Evolutionary conservation across 2,888 invertebrate species (phyloP), one percentile per base, ranked within the genome.

Genomic region (Nephrocerus scutellatus): DNA sequence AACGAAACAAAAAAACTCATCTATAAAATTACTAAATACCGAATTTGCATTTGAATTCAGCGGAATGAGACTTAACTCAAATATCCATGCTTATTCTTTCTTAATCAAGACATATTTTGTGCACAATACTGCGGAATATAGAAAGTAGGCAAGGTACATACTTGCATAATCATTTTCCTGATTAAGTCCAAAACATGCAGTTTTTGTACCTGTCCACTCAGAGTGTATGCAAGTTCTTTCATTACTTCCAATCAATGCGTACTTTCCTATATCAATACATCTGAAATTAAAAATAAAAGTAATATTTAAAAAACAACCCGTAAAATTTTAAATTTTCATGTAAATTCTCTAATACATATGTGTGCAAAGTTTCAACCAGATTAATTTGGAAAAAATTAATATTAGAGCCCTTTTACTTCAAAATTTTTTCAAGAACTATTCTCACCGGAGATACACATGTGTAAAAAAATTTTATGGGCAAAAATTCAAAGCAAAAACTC

Each of bases 251-350:
- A 77, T 75, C 75, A 88, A 77, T 1, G 79, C 77, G 59, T 80
- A 89, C 66, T 89, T 89, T n/a, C 89, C 89, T 34, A 89, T 87
- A 57, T 89, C 88, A 20, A 74, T 74, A 60, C 89, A 89, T 51
- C 88, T 79, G 54, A 34, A 39, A 32, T 23, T 33, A 33, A 35
- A 23, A 33, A 24, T 20, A 3, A 31, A 31, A 22, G 30, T 3
- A 20, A n/a, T n/a, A n/a, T n/a, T n/a, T n/a, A n/a, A n/a, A n/a
- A n/a, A n/a, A n/a, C n/a, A n/a, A n/a, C n/a, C n/a, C n/a, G n/a
- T n/a, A n/a, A n/a, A n/a, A n/a, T n/a, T n/a, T n/a, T n/a, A n/a
- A n/a, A n/a, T n/a, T n/a, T n/a, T n/a, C n/a, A n/a, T n/a, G n/a
- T n/a, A n/a, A n/a, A n/a, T n/a, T n/a, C n/a, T n/a, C n/a, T 22